A percentile compares a stretch with the other conserved stretches of the same genome.
Conservation (phyloP, 1,140 invertebrate species). For the Bombus picipes region DNA sequence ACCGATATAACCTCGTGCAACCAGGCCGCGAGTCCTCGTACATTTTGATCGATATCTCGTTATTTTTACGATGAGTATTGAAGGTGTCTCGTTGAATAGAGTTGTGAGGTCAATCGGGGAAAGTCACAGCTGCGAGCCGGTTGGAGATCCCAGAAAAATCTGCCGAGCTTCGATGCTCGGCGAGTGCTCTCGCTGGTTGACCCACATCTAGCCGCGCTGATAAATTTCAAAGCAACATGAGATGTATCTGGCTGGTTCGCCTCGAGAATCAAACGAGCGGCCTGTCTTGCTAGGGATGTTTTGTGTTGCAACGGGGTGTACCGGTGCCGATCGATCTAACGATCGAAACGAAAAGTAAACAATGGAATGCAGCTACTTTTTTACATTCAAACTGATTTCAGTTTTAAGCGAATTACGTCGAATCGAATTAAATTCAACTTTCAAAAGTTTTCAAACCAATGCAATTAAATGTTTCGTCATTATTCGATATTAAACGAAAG, state of each 20-base stretch:
- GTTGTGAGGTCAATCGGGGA: conserved; percentile 46
- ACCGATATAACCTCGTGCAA: neutral
- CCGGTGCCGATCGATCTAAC: neutral
- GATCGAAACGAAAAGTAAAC: neutral
- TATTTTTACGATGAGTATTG: neutral
- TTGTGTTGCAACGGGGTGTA: neutral
- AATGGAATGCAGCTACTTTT: neutral
- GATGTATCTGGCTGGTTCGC: conserved; percentile 17
- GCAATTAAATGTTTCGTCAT: neutral
- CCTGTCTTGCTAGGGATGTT: neutral
- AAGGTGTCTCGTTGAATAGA: conserved; percentile 13
- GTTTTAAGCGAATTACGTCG: neutral
- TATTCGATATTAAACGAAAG: too few species aligned
- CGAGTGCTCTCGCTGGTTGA: conserved; percentile 33
- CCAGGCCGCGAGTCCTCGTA: neutral
- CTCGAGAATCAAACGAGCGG: neutral
- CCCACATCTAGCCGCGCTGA: conserved; percentile 28
- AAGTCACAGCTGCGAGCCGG: conserved; percentile 43
- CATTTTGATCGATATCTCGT: conserved; percentile 16
- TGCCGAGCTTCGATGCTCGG: conserved; percentile 17
- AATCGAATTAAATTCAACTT: neutral
- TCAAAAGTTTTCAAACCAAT: neutral
- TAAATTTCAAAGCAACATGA: conserved; percentile 34
- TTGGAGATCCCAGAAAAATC: conserved; percentile 29
- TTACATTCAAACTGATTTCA: neutral